These are phyloP conservation scores for Pinctada fucata DNA, from an alignment of 2,888 invertebrate species.

Conservation along the genomic window DNA sequence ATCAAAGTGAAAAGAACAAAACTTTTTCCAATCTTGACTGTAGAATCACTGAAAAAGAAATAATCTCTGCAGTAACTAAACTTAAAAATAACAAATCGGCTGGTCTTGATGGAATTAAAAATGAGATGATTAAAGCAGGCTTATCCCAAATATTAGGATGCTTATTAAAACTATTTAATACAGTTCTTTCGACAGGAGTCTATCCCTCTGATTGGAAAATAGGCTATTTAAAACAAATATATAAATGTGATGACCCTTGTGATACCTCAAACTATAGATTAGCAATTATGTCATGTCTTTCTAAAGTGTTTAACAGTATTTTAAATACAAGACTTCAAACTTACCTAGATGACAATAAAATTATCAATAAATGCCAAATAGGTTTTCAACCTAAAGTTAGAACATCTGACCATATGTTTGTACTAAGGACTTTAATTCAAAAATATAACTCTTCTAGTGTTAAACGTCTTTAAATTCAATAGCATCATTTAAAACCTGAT, in stretches of 20 bases:
- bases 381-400: too few relatives aligned
- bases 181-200: background rate
- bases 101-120: slow-evolving; percentile 7
- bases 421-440: too few relatives aligned
- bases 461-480: too few relatives aligned
- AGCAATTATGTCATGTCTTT: slow-evolving; percentile 2
- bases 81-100: slow-evolving; percentile 9
- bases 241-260: background rate
- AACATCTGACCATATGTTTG: too few relatives aligned
- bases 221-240: background rate
- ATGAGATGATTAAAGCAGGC: slow-evolving; percentile 13
- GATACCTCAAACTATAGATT: slow-evolving; percentile 6
- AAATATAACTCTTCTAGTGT: too few relatives aligned
- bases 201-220: slow-evolving; percentile 5
- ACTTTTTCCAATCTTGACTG: background rate
- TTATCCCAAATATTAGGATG: background rate
- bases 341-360: background rate
- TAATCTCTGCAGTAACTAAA: background rate
- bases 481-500: too few relatives aligned
- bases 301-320: background rate
- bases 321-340: background rate
- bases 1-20: background rate
- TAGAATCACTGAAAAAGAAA: background rate
- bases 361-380: too few relatives aligned
- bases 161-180: slow-evolving; percentile 2